Conservation (phyloP, 2,888 invertebrate genomes). For the Cantharis rufa region DNA sequence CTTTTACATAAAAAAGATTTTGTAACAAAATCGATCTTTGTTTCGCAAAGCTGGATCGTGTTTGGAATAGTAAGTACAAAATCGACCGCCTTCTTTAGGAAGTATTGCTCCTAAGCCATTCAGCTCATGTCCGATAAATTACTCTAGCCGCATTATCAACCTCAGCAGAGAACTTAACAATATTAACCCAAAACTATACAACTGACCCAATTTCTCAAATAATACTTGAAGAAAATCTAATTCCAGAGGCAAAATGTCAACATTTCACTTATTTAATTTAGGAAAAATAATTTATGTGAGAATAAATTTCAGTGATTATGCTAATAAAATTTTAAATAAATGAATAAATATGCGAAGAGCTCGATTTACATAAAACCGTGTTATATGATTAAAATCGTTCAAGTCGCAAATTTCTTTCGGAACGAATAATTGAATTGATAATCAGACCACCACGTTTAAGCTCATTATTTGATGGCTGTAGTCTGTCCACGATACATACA, state of each 20-base stretch:
- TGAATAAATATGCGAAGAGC: not conserved
- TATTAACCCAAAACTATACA: slow-evolving; percentile 5
- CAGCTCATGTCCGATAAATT: slow-evolving; percentile 16
- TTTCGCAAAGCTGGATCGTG: slow-evolving; percentile 1
- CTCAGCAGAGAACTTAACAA: slow-evolving; percentile 10
- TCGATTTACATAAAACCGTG: not conserved
- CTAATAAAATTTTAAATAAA: not conserved
- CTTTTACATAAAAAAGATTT: slow-evolving; percentile 7
- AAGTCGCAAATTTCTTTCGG: not conserved
- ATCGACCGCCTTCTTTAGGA: not conserved
- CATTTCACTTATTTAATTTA: not conserved
- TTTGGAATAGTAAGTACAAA: slow-evolving; percentile 8
- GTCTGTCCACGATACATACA: not conserved
- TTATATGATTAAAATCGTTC: not conserved
- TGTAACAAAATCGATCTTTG: slow-evolving; percentile 33
- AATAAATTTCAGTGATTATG: not conserved
- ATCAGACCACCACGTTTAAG: not conserved
- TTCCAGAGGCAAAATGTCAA: not conserved
- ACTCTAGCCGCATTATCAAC: slow-evolving; percentile 14
- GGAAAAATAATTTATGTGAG: not conserved
- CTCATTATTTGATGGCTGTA: not conserved
- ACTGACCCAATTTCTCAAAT: slow-evolving; percentile 1
- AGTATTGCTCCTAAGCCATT: slow-evolving; percentile 9
- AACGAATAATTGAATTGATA: not conserved
- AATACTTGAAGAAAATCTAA: not conserved